Conservation (phyloP, 2,797 vertebrate species). For the Gymnoscopelus microlampas region DNA sequence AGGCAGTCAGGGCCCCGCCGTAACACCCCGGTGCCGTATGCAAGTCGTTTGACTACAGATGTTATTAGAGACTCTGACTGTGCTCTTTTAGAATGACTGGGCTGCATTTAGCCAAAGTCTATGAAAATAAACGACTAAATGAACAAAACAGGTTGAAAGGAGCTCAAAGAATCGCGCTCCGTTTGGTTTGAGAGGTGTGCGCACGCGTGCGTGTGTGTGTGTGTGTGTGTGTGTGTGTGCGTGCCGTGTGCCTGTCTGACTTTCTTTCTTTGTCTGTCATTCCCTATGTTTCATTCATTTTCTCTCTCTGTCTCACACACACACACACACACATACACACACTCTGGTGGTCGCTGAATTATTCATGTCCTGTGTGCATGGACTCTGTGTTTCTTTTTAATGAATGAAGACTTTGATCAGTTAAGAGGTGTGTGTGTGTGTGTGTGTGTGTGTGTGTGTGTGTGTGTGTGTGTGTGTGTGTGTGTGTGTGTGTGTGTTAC, state of each 20-base stretch:
- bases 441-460: neutral
- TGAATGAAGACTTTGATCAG: conserved; percentile 67
- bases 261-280: neutral
- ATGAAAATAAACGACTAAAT: neutral
- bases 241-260: too few relatives aligned
- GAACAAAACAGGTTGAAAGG: conserved; percentile 8
- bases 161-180: conserved; percentile 2
- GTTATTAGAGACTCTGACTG: conserved; percentile 9
- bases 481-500: neutral
- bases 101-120: neutral
- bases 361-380: conserved; percentile 42
- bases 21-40: neutral
- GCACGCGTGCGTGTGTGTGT: neutral
- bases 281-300: neutral
- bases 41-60: conserved; percentile 6
- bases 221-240: neutral
- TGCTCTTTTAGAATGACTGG: neutral
- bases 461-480: neutral
- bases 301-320: neutral
- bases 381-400: conserved; percentile 49
- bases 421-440: conserved; percentile 18
- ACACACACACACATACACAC: conserved; percentile 20
- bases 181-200: conserved; percentile 2
- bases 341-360: conserved; percentile 46
- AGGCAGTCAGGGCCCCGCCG: conserved; percentile 8